Evolutionary conservation across 2,113 vertebrate genomes (phyloP).

Genomic region (Colinus virginianus): DNA sequence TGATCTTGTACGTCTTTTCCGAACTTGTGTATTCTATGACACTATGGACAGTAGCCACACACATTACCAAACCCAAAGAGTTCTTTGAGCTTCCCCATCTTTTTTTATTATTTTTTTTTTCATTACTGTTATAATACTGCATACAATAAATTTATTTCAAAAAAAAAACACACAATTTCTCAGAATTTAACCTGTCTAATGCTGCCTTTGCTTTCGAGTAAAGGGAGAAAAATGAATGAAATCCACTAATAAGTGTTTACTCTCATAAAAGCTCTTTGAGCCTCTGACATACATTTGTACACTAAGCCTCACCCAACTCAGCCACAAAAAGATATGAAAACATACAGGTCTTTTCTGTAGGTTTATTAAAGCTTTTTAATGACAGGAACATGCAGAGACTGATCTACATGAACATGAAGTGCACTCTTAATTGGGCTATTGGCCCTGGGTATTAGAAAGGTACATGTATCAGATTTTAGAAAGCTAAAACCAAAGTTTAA

Average conservation of each 20-base stretch:
- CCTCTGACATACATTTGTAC: background rate
- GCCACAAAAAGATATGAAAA: background rate
- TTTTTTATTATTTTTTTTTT: background rate
- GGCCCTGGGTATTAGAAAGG: background rate
- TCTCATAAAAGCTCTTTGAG: background rate
- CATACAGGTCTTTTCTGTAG: background rate
- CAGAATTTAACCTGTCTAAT: accelerated
- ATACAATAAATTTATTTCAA: background rate
- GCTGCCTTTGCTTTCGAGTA: background rate
- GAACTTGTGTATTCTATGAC: too few species aligned
- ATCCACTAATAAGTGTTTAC: background rate
- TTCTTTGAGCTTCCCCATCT: background rate
- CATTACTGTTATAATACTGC: background rate
- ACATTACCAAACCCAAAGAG: background rate
- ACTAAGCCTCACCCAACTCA: background rate
- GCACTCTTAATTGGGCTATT: background rate
- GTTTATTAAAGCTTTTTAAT: background rate
- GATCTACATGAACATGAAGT: background rate
- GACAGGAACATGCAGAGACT: background rate
- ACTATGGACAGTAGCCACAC: background rate
- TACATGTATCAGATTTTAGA: background rate
- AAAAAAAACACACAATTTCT: background rate
- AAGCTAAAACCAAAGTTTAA: background rate
- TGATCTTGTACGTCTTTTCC: too few species aligned
- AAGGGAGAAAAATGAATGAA: background rate